Base-by-base conservation (phyloP, 2,888 invertebrate genomes). In the Lasioglossum pauxillum region DNA sequence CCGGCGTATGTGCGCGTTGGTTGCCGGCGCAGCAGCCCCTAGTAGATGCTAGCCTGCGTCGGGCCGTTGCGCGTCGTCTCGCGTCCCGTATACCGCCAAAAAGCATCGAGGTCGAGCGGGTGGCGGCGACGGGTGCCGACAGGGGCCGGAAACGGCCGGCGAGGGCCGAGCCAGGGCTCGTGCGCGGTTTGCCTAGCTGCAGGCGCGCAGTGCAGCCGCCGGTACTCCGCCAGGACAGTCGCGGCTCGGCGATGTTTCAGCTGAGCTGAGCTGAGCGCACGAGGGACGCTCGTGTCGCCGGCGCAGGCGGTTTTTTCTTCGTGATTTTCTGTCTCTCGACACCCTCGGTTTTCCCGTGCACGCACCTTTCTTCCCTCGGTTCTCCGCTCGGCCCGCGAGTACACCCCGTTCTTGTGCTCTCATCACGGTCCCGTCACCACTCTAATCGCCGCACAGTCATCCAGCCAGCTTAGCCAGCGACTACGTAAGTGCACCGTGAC, bases 121-220 rank as follows among this genome's bases (percentile, higher is more conserved):
- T 67, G 67, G 82, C 69, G 75, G 79, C 79, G 81, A 75, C 75
- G 67, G 41, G 31, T 41, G 64, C 27, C 88, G 85, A 86, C 41
- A 5, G 16, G 64, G 73, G 49, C 57, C 86, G 90, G 79, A 82
- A 31, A 72, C 73, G 31, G 12, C 74, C 90, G 88, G 80, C 8
- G 23, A 4, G 31, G 23, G 53, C 23, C 87, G 89, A 85, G 73
- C 72, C 64, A 53, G 75, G 69, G 73, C 83, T 82, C 82, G 77
- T 85, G 88, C 89, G 88, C 86, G 86, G 90, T 86, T 88, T 81
- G 87, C 80, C 76, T 82, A 73, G 84, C 83, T 88, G 90, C 89
- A 89, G 89, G 89, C 90, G 89, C 90, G 89, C 90, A 90, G 90
- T 90, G 87, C 90, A 88, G 82, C 88, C 90, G 88, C 90, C 90